Evolutionary conservation across 2,797 vertebrate genomes (phyloP).

Genomic region (Megalops cyprinoides): DNA sequence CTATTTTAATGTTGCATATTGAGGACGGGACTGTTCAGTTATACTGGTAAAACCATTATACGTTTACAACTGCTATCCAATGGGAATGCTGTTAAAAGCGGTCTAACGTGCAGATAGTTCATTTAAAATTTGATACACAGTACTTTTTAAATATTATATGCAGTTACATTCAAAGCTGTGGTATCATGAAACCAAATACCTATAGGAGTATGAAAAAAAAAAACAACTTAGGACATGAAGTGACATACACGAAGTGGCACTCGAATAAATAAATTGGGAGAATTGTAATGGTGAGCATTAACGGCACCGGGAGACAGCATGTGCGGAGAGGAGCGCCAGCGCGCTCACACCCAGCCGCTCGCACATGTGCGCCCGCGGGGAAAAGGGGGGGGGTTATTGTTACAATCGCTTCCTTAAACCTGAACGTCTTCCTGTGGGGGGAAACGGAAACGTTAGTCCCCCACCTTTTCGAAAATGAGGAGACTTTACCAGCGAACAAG

Average conservation of each 20-base stretch:
- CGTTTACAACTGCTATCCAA: too few relatives aligned
- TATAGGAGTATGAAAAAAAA: background rate
- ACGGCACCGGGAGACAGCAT: background rate
- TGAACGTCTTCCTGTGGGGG: conserved; percentile 32
- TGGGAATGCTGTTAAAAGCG: too few relatives aligned
- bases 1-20: too few relatives aligned
- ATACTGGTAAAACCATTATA: too few relatives aligned
- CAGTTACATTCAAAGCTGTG: background rate
- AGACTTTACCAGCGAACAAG: conserved; percentile 1
- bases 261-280: background rate
- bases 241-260: background rate
- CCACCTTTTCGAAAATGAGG: conserved; percentile 26
- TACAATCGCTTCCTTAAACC: conserved; percentile 37
- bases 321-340: background rate
- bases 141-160: too few relatives aligned
- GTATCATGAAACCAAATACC: background rate
- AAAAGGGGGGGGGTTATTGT: conserved; percentile 41
- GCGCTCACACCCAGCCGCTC: conserved; percentile 18
- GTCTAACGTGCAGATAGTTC: too few relatives aligned
- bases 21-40: too few relatives aligned
- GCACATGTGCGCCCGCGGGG: conserved; percentile 42
- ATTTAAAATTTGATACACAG: too few relatives aligned
- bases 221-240: background rate
- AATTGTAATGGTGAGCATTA: background rate
- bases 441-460: conserved; percentile 49